Evolutionary conservation across 2,888 invertebrate species (phyloP).

Genomic region (Hypselothyrea guttata): DNA sequence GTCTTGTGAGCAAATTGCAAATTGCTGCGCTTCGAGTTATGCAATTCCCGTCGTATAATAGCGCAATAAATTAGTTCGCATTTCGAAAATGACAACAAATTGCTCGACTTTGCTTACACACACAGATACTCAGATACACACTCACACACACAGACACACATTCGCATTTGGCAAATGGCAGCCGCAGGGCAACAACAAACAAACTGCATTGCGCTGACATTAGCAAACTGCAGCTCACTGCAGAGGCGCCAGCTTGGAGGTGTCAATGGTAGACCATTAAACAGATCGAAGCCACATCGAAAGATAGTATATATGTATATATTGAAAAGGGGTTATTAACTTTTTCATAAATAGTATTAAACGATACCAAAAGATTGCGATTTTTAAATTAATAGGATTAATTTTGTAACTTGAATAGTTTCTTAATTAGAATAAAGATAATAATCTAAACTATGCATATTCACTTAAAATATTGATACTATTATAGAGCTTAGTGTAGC

Average conservation of each 20-base stretch:
- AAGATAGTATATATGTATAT: no score
- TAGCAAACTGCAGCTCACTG: constrained; percentile 29
- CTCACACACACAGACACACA: constrained; percentile 15
- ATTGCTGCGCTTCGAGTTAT: constrained; percentile 72
- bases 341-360: no score
- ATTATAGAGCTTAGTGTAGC: no score
- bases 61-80: constrained; percentile 75
- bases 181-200: constrained; percentile 33
- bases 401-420: no score
- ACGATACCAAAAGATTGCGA: no score
- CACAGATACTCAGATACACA: constrained; percentile 22
- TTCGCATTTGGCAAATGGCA: constrained; percentile 1
- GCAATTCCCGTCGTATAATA: constrained; percentile 70
- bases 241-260: constrained; percentile 37
- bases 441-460: no score
- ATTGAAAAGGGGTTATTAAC: no score
- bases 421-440: no score
- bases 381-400: no score
- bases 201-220: constrained; percentile 37
- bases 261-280: constrained; percentile 46
- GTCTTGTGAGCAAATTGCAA: constrained; percentile 51
- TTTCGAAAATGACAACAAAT: constrained; percentile 76
- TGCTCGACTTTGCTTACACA: constrained; percentile 47
- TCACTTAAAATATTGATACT: no score
- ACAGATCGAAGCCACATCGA: constrained; percentile 1